phyloP scores from a whole-genome alignment of 2,113 vertebrate genomes.

The Physeter macrocephalus region DNA sequence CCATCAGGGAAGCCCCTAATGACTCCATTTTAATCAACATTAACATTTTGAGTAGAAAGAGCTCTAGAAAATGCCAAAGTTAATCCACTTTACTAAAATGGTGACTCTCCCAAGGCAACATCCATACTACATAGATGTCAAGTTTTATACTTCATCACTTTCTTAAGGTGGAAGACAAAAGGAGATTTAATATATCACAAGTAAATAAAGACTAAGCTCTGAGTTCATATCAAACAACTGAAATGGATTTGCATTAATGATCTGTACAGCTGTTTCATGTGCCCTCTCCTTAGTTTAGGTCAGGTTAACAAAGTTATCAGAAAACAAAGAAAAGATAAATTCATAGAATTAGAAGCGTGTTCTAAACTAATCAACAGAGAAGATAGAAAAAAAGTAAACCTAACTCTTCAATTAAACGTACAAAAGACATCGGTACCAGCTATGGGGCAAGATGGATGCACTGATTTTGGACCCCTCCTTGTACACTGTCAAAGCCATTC shows the following conservation, averaged over 20 bases:
- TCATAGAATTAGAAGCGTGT: background rate
- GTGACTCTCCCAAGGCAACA: background rate
- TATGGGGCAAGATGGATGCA: background rate
- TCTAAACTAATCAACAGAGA: background rate
- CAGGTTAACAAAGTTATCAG: background rate
- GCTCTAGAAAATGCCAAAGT: background rate
- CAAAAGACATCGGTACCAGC: background rate
- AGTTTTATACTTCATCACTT: background rate
- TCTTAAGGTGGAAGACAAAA: background rate
- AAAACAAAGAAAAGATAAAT: background rate
- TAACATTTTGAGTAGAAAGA: background rate
- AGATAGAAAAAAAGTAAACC: background rate
- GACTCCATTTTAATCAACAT: background rate
- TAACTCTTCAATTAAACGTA: background rate
- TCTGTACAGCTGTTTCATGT: background rate
- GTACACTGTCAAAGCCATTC: slow-evolving; percentile 92
- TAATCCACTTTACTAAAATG: background rate
- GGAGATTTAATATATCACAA: background rate
- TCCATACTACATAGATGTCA: background rate
- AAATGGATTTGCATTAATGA: background rate
- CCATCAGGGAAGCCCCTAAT: too few species aligned
- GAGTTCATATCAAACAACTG: background rate
- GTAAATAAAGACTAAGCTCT: background rate
- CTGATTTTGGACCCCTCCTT: slow-evolving; percentile 86
- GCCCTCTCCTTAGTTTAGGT: background rate